Evolutionary conservation across 2,888 invertebrate genomes (phyloP), one percentile per base, ranked within the genome.

Genomic region (Koerneria pararmatus): DNA sequence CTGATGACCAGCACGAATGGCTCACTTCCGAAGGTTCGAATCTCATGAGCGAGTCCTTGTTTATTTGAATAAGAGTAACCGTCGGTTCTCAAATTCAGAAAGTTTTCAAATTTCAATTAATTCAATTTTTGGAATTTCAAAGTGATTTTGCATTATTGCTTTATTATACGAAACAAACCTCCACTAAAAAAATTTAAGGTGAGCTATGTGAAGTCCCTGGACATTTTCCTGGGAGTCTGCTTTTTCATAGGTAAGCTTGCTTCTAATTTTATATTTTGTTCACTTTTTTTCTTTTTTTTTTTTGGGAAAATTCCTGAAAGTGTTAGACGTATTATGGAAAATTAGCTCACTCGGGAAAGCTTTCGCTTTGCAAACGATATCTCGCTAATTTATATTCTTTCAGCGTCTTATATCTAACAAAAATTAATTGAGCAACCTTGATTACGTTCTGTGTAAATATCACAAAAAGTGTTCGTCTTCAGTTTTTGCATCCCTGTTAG

Each of bases 1-100:
- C 73, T 84, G 63, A 84, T 85, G 77, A 84, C 84, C 2, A 80
- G 79, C 57, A 84, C 84, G 3, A 84, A 84, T 71, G 82, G 84
- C 8, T 75, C 80, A 8, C 71, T 84, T 56, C 84, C 84, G 8
- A 84, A 84, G 77, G 83, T 84, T n/a, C n/a, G n/a, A n/a, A n/a
- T 22, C 11, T 32, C 34, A 29, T 29, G 3, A n/a, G n/a, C n/a
- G n/a, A n/a, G n/a, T n/a, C n/a, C n/a, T n/a, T n/a, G n/a, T n/a
- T n/a, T n/a, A n/a, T n/a, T n/a, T n/a, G n/a, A n/a, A n/a, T n/a
- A n/a, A n/a, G n/a, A n/a, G n/a, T n/a, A n/a, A n/a, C n/a, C n/a
- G n/a, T n/a, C n/a, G n/a, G n/a, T n/a, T n/a, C n/a, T n/a, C n/a
- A n/a, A n/a, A n/a, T n/a, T n/a, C n/a, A n/a, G n/a, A n/a, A n/a